Percentiles rank a stretch among this genome's conserved stretches.
phyloP scores from a whole-genome alignment of 2,888 invertebrate genomes.

The Erpobdella octoculata region DNA sequence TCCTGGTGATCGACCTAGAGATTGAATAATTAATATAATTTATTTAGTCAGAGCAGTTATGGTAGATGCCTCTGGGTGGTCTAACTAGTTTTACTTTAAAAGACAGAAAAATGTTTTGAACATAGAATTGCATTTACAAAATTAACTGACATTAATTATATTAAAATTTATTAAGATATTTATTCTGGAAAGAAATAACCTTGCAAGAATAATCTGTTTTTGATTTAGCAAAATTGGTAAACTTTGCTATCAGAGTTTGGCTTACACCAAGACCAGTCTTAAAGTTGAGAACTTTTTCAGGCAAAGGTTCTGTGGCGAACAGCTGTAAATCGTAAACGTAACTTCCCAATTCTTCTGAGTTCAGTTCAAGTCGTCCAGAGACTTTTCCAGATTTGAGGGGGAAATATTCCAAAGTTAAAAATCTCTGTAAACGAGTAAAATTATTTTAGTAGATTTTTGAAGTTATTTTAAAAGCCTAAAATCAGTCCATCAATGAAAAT shows the following conservation, averaged over 20 bases:
- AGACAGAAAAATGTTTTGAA: no score
- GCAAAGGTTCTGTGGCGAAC: slow-evolving; percentile 48
- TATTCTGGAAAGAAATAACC: slow-evolving; percentile 39
- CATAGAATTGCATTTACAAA: no score
- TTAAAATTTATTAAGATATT: slow-evolving; percentile 10
- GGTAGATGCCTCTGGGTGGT: no score
- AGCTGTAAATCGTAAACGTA: slow-evolving; percentile 50
- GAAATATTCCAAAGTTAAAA: slow-evolving; percentile 50
- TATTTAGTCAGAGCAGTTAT: neutral
- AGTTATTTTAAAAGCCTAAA: neutral
- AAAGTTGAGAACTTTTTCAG: slow-evolving; percentile 50
- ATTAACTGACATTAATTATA: no score
- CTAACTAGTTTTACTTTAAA: no score
- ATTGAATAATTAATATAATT: neutral
- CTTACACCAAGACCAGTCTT: slow-evolving; percentile 47
- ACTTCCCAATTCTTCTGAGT: slow-evolving; percentile 48
- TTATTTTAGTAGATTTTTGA: neutral
- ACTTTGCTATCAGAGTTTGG: slow-evolving; percentile 47
- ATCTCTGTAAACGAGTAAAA: no score
- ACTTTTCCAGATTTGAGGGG: slow-evolving; percentile 49
- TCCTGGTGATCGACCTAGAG: slow-evolving; percentile 48
- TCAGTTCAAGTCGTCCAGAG: slow-evolving; percentile 48
- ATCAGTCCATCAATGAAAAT: slow-evolving; percentile 23
- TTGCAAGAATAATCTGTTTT: slow-evolving; percentile 53
- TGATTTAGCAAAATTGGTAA: slow-evolving; percentile 52